Conservation (phyloP, 2,888 invertebrate genomes). For the Dysmachus trigonus region DNA sequence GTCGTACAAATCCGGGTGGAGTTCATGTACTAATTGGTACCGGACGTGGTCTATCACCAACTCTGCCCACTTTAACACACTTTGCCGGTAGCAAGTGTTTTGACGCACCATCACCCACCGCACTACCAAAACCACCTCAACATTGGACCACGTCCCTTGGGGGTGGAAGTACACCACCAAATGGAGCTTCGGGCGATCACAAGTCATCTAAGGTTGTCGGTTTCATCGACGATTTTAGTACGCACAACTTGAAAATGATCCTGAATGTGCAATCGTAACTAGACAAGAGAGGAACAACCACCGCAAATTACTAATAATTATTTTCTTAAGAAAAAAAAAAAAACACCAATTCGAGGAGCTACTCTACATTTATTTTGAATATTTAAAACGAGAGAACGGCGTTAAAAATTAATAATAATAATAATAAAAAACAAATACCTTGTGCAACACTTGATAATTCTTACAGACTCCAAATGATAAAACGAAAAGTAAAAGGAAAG, state of each 20-base stretch:
- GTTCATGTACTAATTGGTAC: conserved; percentile 45
- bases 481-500: not conserved
- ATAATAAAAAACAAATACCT: not conserved
- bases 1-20: conserved; percentile 45
- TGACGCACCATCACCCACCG: conserved; percentile 80
- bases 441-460: conserved; percentile 16
- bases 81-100: conserved; percentile 84
- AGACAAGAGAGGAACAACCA: not conserved
- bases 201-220: not conserved
- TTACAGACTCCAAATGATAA: not conserved
- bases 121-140: conserved; percentile 81
- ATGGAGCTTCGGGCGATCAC: not conserved
- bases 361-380: not conserved
- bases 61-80: conserved; percentile 62
- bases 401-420: not conserved
- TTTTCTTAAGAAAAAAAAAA: not conserved
- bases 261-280: conserved; percentile 70
- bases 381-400: not conserved
- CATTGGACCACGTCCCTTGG: conserved; percentile 70
- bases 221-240: conserved; percentile 64
- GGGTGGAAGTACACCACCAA: conserved; percentile 12
- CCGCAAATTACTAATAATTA: not conserved
- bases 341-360: not conserved
- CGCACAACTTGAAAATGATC: conserved; percentile 72
- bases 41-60: conserved; percentile 56